Base-by-base conservation (phyloP, 2,113 vertebrate species). In the Artemisiospiza belli region DNA sequence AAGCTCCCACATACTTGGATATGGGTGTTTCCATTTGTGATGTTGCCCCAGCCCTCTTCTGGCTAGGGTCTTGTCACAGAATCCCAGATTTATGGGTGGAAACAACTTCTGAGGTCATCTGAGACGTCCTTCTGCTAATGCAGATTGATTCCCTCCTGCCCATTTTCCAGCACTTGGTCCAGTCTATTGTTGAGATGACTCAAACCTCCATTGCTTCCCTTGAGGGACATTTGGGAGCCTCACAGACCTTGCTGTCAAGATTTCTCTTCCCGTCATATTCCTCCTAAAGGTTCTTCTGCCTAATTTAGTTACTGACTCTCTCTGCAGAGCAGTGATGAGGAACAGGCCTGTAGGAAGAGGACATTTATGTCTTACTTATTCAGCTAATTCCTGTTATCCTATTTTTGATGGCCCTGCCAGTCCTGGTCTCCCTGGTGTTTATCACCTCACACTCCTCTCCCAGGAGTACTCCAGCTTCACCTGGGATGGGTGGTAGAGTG, bases 141-240 rank as follows among this genome's bases (percentile, higher is more conserved):
- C 68, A 81, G 87, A 91, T 92, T 93, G 81, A 93, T 84, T 93
- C 93, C 76, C 95, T 93, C 52, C 90, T 82, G 73, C 89, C 19
- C 47, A 14, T 97, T 96, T 96, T 87, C 88, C 90, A 96, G 83
- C 16, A 3, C 84, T 79, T 87, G 41, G 58, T 95, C 80, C 74
- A 94, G 80, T 68, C 80, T 9, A 87, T 95, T 96, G 92, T 94
- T 92, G 68, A 89, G 57, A 92, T 94, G 93, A 95, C 83, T 96
- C 94, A 92, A 75, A 58, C 2, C 3, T 78, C 90, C 4, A 1
- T 49, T 61, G 64, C 88, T 81, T 92, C 85, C 94, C 95, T 96
- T 67, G 61, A 75, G 95, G 90, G 72, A 81, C 63, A 43, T 78
- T 86, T 93, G 1, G 4, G 88, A 96, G 62, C 80, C 49, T 46